These are phyloP conservation scores for Etheostoma nigrum DNA, from an alignment of 2,797 vertebrate species.

Conservation along the genomic window DNA sequence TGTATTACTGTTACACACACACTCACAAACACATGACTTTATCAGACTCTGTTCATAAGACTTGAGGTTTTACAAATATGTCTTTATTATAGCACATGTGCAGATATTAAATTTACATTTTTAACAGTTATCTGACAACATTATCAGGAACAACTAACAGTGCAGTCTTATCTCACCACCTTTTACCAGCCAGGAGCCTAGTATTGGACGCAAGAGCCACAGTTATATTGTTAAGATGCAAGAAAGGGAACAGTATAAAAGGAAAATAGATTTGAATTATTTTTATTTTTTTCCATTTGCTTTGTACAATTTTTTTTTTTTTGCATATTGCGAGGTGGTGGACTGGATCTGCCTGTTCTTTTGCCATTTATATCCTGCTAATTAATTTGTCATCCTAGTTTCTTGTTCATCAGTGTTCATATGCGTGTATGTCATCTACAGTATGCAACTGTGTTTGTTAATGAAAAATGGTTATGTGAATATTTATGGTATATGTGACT, in stretches of 20 bases:
- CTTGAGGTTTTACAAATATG: conserved; percentile 7
- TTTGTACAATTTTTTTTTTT: not conserved
- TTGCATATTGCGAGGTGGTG: not conserved
- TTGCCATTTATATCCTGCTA: not conserved
- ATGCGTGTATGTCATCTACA: not conserved
- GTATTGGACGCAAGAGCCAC: not conserved
- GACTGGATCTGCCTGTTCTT: not conserved
- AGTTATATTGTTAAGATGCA: not conserved
- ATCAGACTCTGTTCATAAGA: not conserved
- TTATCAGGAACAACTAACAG: not conserved
- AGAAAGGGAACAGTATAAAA: not conserved
- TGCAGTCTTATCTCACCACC: not conserved
- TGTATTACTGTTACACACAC: not conserved
- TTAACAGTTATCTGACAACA: not conserved
- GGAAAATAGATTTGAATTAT: not conserved
- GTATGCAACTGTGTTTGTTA: not conserved
- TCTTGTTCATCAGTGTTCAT: conserved; percentile 5
- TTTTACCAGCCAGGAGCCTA: not conserved
- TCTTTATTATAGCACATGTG: not conserved
- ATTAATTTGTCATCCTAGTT: not conserved
- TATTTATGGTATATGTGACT: conserved; percentile 51
- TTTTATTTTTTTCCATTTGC: not conserved
- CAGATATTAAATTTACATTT: not conserved
- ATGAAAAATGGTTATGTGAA: conserved; percentile 7
- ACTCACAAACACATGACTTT: not conserved